Conservation (phyloP, 2,797 vertebrate species). For the Mus spretus region DNA sequence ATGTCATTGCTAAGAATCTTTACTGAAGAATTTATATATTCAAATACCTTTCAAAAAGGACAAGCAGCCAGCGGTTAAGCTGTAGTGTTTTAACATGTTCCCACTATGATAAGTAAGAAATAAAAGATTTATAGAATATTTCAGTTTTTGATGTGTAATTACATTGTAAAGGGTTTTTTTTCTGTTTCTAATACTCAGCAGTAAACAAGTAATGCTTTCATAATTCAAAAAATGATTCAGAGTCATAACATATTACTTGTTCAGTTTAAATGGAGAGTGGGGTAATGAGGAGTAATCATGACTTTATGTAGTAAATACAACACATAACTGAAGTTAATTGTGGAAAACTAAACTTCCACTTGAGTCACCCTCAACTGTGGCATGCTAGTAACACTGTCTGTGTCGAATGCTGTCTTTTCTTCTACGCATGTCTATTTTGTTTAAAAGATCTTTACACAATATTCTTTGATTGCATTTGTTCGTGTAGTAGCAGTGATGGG, state of each 20-base stretch:
- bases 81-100: background rate
- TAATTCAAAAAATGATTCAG: constrained; percentile 59
- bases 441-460: background rate
- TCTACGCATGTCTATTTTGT: background rate
- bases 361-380: constrained; percentile 4
- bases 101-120: background rate
- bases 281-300: constrained; percentile 4
- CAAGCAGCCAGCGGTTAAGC: background rate
- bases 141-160: constrained; percentile 31
- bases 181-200: constrained; percentile 35
- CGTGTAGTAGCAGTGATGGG: background rate
- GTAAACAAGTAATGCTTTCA: constrained; percentile 55
- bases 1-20: constrained; percentile 62
- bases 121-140: constrained; percentile 40
- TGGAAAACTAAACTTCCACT: background rate
- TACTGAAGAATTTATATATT: background rate
- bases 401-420: background rate
- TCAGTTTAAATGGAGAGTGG: constrained; percentile 50
- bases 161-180: constrained; percentile 28
- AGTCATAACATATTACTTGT: constrained; percentile 28
- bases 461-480: background rate
- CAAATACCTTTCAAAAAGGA: constrained; percentile 39
- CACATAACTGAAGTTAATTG: constrained; percentile 44
- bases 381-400: background rate
- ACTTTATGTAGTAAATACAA: constrained; percentile 49